phyloP scores from a whole-genome alignment of 1,140 invertebrate genomes.

The Zaprionus ghesquierei region DNA sequence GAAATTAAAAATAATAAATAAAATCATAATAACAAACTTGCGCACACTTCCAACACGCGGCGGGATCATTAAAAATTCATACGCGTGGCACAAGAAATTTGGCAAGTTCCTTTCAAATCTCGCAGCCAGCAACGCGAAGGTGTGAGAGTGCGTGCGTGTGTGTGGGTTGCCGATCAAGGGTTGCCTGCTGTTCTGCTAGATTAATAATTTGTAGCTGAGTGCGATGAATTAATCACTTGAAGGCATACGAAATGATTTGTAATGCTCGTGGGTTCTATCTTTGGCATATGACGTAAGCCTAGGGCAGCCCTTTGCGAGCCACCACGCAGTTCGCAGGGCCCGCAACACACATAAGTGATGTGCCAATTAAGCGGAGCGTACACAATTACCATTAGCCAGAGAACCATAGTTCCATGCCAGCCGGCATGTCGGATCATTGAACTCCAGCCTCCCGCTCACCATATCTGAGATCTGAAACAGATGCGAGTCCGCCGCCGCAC shows the following conservation, averaged over 20 bases:
- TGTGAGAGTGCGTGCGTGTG: background rate
- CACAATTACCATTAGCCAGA: conserved; percentile 32
- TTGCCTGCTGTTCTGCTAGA: conserved; percentile 26
- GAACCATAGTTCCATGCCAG: conserved; percentile 40
- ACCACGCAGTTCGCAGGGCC: conserved; percentile 4
- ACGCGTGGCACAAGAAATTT: conserved; percentile 74
- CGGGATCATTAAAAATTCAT: conserved; percentile 66
- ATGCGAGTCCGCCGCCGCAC: conserved; percentile 48
- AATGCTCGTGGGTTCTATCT: conserved; percentile 2
- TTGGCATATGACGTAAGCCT: conserved; percentile 64
- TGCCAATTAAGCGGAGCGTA: conserved; percentile 49
- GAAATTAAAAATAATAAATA: conserved; percentile 48
- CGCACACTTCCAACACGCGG: conserved; percentile 73
- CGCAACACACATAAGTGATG: conserved; percentile 18
- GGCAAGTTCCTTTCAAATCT: conserved; percentile 50
- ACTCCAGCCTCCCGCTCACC: conserved; percentile 45
- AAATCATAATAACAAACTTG: conserved; percentile 43
- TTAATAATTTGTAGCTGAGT: conserved; percentile 46
- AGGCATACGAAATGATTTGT: conserved; percentile 11
- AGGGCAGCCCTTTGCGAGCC: conserved; percentile 32
- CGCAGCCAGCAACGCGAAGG: conserved; percentile 12
- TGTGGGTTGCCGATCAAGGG: conserved; percentile 3
- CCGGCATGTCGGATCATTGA: conserved; percentile 65
- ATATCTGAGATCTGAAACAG: background rate
- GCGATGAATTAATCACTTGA: conserved; percentile 53